Evolutionary conservation across 2,888 invertebrate genomes (phyloP), one percentile per base, ranked within the genome.

Genomic region (Euphydryas editha): DNA sequence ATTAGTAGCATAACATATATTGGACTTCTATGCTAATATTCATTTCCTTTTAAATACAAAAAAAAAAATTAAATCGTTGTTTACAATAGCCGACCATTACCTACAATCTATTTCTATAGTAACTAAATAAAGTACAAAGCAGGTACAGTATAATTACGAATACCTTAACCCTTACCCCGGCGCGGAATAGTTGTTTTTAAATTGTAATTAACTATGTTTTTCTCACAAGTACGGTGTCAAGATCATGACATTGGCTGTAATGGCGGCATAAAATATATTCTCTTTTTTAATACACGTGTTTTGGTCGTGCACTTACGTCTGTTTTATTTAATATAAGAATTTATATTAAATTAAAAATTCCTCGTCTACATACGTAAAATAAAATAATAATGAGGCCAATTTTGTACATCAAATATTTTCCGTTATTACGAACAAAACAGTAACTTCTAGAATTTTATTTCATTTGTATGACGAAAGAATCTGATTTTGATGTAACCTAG

Each of bases 121-220:
- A 24, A 24, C 51, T 24, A 51, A 59, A 58, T 42, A 60, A 21
- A 8, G 18, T 11, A 21, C 15, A 47, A 20, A 47, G 20, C 20
- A 20, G 11, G 47, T 21, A 47, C 54, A 47, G 51, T 62, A 70
- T 68, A 68, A 71, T 59, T 58, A 56, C 30, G 39, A 18, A 24
- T 54, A 47, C 68, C 71, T 68, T 71, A 66, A 72, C 72, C 72
- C 69, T 71, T 68, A 64, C 62, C 71, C 62, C 54, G 51, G 58
- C 59, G 21, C 70, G 69, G 73, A 70, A 69, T 69, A 70, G 69
- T 49, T 58, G 68, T 64, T 65, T 66, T 62, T 70, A 72, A 68
- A 70, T 42, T 59, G 37, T 73, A 73, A 70, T 72, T 72, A 72
- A 54, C 57, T 56, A 30, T 72, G 68, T 73, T 73, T 73, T 69